Evolutionary conservation across 1,140 invertebrate genomes (phyloP).

Genomic region (Drosophila saltans): DNA sequence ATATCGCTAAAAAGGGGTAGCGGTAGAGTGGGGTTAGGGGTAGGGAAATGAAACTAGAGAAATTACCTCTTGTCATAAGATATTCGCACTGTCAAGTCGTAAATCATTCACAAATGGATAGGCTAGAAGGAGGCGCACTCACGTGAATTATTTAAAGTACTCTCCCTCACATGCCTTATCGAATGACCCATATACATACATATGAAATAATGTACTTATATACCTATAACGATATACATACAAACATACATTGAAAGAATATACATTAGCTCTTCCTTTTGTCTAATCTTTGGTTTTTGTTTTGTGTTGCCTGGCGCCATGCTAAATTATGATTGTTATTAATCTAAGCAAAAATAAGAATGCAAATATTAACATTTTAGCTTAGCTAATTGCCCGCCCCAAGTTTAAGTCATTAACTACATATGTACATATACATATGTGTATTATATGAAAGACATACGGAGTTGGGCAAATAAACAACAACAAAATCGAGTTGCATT

Average conservation of each 20-base stretch:
- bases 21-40: background rate
- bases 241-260: conserved; percentile 19
- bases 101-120: conserved; percentile 67
- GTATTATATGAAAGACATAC: background rate
- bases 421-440: conserved; percentile 7
- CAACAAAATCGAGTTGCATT: conserved; percentile 6
- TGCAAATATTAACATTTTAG: conserved; percentile 64
- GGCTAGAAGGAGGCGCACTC: conserved; percentile 33
- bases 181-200: conserved; percentile 37
- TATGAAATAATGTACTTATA: conserved; percentile 10
- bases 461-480: background rate
- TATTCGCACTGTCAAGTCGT: conserved; percentile 56
- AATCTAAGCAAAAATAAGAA: conserved; percentile 46
- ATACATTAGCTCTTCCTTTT: conserved; percentile 41
- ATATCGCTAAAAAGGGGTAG: conserved; percentile 30
- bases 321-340: conserved; percentile 51
- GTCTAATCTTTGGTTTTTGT: conserved; percentile 44
- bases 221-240: background rate
- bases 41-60: background rate
- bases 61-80: conserved; percentile 44
- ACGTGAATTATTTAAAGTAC: conserved; percentile 52
- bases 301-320: conserved; percentile 37
- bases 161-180: conserved; percentile 31
- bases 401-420: conserved; percentile 48
- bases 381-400: conserved; percentile 55